phyloP scores from a whole-genome alignment of 2,888 invertebrate species.

The Phyllotreta cruciferae region DNA sequence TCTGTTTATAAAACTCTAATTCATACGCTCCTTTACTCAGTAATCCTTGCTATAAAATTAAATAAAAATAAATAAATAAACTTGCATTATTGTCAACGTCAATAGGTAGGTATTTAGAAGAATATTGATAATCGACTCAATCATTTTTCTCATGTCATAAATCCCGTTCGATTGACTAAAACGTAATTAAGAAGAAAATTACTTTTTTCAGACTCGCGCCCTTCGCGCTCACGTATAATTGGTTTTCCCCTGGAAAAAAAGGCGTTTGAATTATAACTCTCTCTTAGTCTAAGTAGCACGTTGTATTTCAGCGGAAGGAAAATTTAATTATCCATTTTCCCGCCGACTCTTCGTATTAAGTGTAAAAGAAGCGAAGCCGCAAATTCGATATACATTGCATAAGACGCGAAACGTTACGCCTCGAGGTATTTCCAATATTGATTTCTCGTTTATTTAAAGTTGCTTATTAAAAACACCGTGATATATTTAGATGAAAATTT shows the following conservation, averaged over 20 bases:
- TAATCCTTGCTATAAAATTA: too few relatives aligned
- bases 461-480: too few relatives aligned
- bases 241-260: slow-evolving; percentile 2
- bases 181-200: slow-evolving; percentile 12
- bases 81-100: too few relatives aligned
- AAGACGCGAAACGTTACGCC: too few relatives aligned
- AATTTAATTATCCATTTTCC: slow-evolving; percentile 10
- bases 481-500: too few relatives aligned
- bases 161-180: slow-evolving; percentile 3
- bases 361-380: background rate
- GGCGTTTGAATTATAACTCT: slow-evolving; percentile 13
- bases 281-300: slow-evolving; percentile 7
- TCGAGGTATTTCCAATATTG: too few relatives aligned
- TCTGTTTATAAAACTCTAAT: too few relatives aligned
- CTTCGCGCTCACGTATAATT: slow-evolving; percentile 2
- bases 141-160: slow-evolving; percentile 4
- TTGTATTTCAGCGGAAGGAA: slow-evolving; percentile 6
- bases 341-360: background rate
- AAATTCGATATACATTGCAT: background rate
- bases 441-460: too few relatives aligned
- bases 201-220: background rate
- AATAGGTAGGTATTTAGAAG: too few relatives aligned
- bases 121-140: background rate
- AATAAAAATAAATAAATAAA: too few relatives aligned
- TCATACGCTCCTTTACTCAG: too few relatives aligned